phyloP scores from a whole-genome alignment of 2,888 invertebrate species.

The Temnothorax ravouxi region DNA sequence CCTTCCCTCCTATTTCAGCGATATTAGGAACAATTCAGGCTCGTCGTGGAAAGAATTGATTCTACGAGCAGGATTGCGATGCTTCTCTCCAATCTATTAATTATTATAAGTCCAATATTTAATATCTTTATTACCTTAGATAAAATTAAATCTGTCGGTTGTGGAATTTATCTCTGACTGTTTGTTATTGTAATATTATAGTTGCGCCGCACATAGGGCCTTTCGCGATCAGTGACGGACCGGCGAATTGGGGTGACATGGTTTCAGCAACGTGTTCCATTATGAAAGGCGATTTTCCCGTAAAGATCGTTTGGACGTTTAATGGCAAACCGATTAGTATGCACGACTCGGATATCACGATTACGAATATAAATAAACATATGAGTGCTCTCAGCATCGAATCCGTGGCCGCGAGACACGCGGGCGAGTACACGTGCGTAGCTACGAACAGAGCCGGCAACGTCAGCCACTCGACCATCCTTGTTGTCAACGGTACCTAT shows the following conservation, averaged over 20 bases:
- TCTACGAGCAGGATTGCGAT: neutral
- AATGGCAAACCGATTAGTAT: constrained; percentile 86
- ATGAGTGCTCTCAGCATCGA: constrained; percentile 90
- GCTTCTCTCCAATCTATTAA: neutral
- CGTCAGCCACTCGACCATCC: constrained; percentile 87
- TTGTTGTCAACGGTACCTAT: constrained; percentile 87
- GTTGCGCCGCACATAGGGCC: constrained; percentile 86
- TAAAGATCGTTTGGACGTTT: constrained; percentile 92
- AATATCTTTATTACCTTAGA: constrained; percentile 5
- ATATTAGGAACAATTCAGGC: neutral
- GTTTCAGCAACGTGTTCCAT: constrained; percentile 90
- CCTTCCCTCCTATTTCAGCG: neutral
- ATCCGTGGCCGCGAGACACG: constrained; percentile 90
- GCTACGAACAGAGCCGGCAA: constrained; percentile 88
- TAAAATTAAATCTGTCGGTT: constrained; percentile 1
- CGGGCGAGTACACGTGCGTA: constrained; percentile 90
- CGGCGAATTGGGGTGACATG: constrained; percentile 86
- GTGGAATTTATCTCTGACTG: neutral
- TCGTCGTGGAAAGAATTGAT: neutral
- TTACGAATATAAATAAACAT: constrained; percentile 87
- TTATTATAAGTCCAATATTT: constrained; percentile 49
- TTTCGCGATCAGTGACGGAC: constrained; percentile 86
- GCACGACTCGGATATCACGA: constrained; percentile 85
- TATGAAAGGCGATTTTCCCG: constrained; percentile 92
- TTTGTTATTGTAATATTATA: constrained; percentile 83